phyloP scores from a whole-genome alignment of 1,140 invertebrate genomes.

The Meloidogyne exigua region DNA sequence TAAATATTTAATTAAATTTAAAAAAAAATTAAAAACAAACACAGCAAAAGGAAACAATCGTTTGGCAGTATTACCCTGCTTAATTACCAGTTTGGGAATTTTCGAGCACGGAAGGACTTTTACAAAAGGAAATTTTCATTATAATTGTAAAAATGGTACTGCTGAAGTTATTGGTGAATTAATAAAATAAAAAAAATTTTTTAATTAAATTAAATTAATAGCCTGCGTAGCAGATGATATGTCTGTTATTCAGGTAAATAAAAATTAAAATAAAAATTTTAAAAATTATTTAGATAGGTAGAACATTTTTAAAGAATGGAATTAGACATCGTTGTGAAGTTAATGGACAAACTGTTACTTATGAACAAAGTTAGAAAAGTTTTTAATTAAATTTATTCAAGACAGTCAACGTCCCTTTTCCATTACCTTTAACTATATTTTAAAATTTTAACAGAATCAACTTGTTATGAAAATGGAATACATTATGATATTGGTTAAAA shows the following conservation, averaged over 20 bases:
- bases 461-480: slow-evolving; percentile 62
- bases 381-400: too few relatives aligned
- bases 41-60: slow-evolving; percentile 48
- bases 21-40: slow-evolving; percentile 19
- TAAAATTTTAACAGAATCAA: slow-evolving; percentile 49
- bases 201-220: slow-evolving; percentile 30
- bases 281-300: slow-evolving; percentile 47
- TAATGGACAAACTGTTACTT: slow-evolving; percentile 60
- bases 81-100: slow-evolving; percentile 53
- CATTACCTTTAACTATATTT: too few relatives aligned
- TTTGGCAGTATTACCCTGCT: slow-evolving; percentile 53
- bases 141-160: slow-evolving; percentile 59
- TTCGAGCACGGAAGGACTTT: slow-evolving; percentile 63
- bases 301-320: slow-evolving; percentile 57
- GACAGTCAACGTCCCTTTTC: too few relatives aligned
- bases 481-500: slow-evolving; percentile 55
- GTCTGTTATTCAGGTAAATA: slow-evolving; percentile 52
- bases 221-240: slow-evolving; percentile 59
- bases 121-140: slow-evolving; percentile 63
- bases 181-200: not conserved
- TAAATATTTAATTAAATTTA: not conserved
- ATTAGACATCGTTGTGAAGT: slow-evolving; percentile 54
- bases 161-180: slow-evolving; percentile 61
- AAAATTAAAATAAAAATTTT: too few relatives aligned
- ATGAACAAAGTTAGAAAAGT: slow-evolving; percentile 56